phyloP scores from a whole-genome alignment of 2,888 invertebrate genomes.

The Alentia gelatinosa region DNA sequence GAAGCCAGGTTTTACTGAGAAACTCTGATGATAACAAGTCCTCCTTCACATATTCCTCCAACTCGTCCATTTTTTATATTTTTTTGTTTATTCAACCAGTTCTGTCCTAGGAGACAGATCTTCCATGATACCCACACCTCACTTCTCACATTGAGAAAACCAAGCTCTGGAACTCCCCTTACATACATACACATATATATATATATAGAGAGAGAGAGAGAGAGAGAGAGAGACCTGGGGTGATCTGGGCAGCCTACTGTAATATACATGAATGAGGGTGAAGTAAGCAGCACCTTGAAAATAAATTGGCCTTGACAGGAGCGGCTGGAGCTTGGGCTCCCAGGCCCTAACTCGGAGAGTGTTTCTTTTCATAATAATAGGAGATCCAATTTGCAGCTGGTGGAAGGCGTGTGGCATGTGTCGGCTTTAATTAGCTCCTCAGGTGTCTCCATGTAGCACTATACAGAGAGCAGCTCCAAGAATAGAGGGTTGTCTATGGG shows the following conservation, averaged over 20 bases:
- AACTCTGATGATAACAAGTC: neutral
- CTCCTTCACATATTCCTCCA: neutral
- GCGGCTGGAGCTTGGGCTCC: neutral
- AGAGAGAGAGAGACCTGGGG: too few species aligned
- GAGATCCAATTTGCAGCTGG: neutral
- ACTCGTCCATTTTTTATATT: too few species aligned
- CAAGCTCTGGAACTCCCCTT: too few species aligned
- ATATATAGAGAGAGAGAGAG: too few species aligned
- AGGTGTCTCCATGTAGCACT: neutral
- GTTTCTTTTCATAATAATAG: slow-evolving; percentile 1
- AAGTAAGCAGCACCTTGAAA: neutral
- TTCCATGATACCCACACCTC: too few species aligned
- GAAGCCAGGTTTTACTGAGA: neutral
- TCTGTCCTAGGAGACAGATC: too few species aligned
- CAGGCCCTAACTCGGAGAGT: neutral
- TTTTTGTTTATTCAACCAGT: too few species aligned
- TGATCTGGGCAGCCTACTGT: too few species aligned
- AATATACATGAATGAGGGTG: neutral
- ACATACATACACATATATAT: too few species aligned
- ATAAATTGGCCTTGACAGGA: neutral
- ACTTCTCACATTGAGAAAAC: too few species aligned
- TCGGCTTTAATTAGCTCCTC: neutral
- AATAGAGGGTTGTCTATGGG: too few species aligned
- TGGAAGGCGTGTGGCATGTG: neutral
- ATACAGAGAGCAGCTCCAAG: neutral